A percentile compares a stretch with the other conserved stretches of the same genome.
Conservation (phyloP, 1,140 invertebrate genomes). For the Papilio dardanus region DNA sequence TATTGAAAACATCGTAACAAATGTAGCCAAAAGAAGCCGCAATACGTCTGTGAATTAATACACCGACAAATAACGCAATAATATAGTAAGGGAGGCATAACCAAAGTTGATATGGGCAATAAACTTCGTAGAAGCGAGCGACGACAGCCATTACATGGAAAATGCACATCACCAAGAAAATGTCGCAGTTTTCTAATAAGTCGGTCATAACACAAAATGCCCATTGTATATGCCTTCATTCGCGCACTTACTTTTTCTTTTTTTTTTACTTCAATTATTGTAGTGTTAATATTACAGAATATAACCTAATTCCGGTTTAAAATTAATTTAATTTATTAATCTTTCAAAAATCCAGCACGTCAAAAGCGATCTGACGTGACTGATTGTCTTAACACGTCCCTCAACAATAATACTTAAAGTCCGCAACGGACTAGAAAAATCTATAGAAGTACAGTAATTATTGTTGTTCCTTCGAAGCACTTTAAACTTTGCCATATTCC, state of each 20-base stretch:
- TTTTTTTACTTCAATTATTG: too few relatives aligned
- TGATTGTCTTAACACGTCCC: too few relatives aligned
- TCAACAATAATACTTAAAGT: too few relatives aligned
- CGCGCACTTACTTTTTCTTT: background rate
- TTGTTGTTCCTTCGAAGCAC: too few relatives aligned
- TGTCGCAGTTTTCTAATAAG: conserved; percentile 41
- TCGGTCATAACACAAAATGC: conserved; percentile 34
- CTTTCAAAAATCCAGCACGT: background rate
- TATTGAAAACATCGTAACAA: conserved; percentile 6
- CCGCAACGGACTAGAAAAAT: too few relatives aligned
- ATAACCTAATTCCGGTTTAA: too few relatives aligned
- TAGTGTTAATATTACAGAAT: too few relatives aligned
- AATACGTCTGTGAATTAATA: conserved; percentile 56
- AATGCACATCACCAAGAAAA: conserved; percentile 58
- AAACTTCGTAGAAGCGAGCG: conserved; percentile 65
- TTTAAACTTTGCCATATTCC: conserved; percentile 37
- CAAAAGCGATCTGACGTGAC: too few relatives aligned
- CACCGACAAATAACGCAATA: conserved; percentile 57
- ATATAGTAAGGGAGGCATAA: conserved; percentile 53
- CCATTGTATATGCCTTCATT: background rate
- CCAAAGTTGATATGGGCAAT: conserved; percentile 78
- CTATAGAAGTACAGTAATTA: too few relatives aligned
- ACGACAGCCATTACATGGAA: conserved; percentile 71
- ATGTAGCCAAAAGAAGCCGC: conserved; percentile 35
- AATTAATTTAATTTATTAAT: background rate